Conservation (phyloP, 2,797 vertebrate genomes). For the Coranthus polyacanthus region DNA sequence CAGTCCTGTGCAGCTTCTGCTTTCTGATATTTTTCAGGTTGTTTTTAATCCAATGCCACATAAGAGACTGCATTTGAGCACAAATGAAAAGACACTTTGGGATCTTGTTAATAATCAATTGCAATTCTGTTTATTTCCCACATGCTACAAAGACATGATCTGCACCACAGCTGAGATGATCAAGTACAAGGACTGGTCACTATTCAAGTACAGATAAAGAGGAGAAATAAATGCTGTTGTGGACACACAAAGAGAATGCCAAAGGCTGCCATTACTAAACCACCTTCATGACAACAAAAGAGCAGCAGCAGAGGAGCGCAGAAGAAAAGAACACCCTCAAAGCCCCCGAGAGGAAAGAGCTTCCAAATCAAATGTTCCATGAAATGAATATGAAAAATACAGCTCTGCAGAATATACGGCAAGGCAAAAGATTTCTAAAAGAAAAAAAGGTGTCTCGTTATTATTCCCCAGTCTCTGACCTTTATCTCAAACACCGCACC, state of each 20-base stretch:
- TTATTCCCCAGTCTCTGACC: conserved; percentile 74
- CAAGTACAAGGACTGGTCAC: conserved; percentile 61
- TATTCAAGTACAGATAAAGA: conserved; percentile 56
- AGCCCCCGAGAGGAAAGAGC: conserved; percentile 63
- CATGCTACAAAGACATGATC: conserved; percentile 16
- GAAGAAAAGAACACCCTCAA: conserved; percentile 63
- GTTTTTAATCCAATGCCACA: conserved; percentile 12
- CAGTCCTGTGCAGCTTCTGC: conserved; percentile 20
- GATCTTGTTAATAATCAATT: conserved; percentile 25
- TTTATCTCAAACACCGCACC: conserved; percentile 73
- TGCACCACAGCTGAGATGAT: conserved; percentile 32
- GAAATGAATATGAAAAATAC: conserved; percentile 85
- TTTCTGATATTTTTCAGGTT: not conserved
- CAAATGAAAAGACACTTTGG: conserved; percentile 20
- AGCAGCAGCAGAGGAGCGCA: conserved; percentile 58
- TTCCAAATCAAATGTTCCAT: conserved; percentile 83
- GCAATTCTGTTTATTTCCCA: conserved; percentile 12
- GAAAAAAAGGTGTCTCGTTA: conserved; percentile 63
- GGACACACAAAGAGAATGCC: conserved; percentile 63
- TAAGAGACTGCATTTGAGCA: conserved; percentile 6
- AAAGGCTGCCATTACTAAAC: conserved; percentile 73
- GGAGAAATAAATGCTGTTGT: conserved; percentile 50
- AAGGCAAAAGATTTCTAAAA: conserved; percentile 61
- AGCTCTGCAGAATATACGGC: conserved; percentile 67
- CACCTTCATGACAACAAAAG: conserved; percentile 74